Base-by-base conservation (phyloP, 2,888 invertebrate genomes). In the Papilio gigon region DNA sequence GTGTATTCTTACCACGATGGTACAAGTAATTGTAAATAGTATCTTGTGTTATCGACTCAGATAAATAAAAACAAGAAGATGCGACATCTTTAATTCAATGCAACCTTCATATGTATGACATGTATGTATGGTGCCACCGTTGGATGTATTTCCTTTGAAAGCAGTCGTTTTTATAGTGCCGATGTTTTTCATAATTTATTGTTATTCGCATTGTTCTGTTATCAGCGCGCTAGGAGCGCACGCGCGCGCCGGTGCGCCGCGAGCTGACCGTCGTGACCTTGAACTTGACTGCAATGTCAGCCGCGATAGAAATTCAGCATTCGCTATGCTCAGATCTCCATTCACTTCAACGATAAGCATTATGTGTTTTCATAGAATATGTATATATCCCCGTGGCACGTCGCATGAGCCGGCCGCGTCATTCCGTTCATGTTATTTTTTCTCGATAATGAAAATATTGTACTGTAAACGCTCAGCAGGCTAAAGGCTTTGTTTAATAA, bases 221-320 rank as follows among this genome's bases (percentile, higher is more conserved):
- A 56, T 56, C 53, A 30, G 17, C 30, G 8, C 53, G 17, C 47
- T n/a, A 22, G 47, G 22, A 47, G 20, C 47, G 27, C 53, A 56
- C 25, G 53, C 30, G 9, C 11, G 53, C 30, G 1, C n/a, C 9
- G n/a, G 30, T 11, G 27, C 12, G 53, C 17, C 4, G 11, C 12
- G 1, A 56, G 27, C 12, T 63, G 50, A 27, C 56, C 37, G 64
- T 64, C 37, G 64, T 53, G 20, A 56, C 30, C 64, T 65, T 65
- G 64, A 65, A 65, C 64, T 65, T 65, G 64, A 65, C 12, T 12
- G 37, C 40, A 25, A 22, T 40, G 40, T 14, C 60, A 40, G 8
- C 2, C n/a, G 60, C 60, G 30, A 25, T 40, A 42, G 25, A 27
- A 25, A 40, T 60, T 27, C 40, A 25, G 9, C 14, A 60, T 60